Base-by-base conservation (phyloP, 2,797 vertebrate genomes). In the Tadarida brasiliensis region DNA sequence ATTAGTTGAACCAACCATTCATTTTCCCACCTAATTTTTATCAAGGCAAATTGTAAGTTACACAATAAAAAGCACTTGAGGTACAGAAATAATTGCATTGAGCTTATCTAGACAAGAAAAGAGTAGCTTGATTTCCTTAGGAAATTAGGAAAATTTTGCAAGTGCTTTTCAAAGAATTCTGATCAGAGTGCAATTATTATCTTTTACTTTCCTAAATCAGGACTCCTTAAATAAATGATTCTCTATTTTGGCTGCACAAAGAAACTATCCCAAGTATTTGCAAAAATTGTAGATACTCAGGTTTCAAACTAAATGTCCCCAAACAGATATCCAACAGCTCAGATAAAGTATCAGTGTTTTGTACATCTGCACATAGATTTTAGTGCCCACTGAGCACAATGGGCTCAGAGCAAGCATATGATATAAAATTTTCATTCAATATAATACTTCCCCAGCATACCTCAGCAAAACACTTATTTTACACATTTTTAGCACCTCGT, bases 121-220 rank as follows among this genome's bases (percentile, higher is more conserved):
- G 11, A 11, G 17, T 76, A 16, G 19, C 39, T 59, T 70, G 63
- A 17, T 74, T 67, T 68, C 6, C 5, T 59, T 74, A 44, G 44
- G 61, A 82, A 83, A 83, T 70, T 83, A 57, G 61, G 59, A 91
- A 20, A 9, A 20, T n/a, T 59, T 95, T 68, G 20, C n/a, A 87
- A 87, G 74, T 59, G 39, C 3, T 76, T 94, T 84, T 56, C 51
- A 90, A 67, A 77, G 24, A 89, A 39, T 83, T 94, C 39, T 26
- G 12, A 95, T 57, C 15, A 51, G 7, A 74, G 1, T 56, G 4
- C 6, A 10, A 3, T 14, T 54, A 35, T 35, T 28, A 81, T 26
- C 24, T 76, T 82, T 65, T 70, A 33, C 0, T 82, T 82, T 82
- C 9, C 16, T 49, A 68, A 57, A 61, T 70, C 26, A 30, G 9